Base-by-base conservation (phyloP, 2,797 vertebrate species). In the Eospalax fontanierii region DNA sequence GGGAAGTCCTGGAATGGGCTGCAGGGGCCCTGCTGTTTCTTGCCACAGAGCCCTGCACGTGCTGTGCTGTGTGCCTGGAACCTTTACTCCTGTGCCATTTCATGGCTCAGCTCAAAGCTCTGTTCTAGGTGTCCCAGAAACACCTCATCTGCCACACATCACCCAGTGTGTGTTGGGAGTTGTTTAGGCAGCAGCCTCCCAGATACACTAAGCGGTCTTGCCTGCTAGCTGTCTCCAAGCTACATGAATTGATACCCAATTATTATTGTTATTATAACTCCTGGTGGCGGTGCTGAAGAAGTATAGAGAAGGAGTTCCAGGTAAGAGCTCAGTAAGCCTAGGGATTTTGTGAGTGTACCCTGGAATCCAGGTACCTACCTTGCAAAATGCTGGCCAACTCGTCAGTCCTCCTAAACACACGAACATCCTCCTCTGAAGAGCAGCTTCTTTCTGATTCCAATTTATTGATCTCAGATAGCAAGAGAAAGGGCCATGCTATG, bases 281-380 rank as follows among this genome's bases (percentile, higher is more conserved):
- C 35, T 46, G 82, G 54, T 61, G 66, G 10, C 90, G 21, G 63
- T 28, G 22, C 8, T 80, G n/a, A 65, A 38, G 76, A 59, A 61
- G 5, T 66, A 1, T 35, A 54, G 79, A 90, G 40, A 86, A 86
- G 59, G 28, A 70, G 92, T 82, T 70, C 35, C 28, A 38, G 30
- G 24, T 68, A 57, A 68, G 19, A 50, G 6, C 54, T 90, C 50
- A 87, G 43, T 57, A 75, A 54, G 59, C n/a, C 82, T 2, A 21
- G 40, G 73, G 38, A 10, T 12, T 24, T 12, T 12, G 22, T 40
- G 40, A 19, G 2, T 50, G 3, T 43, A 33, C 16, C 0, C 0
- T 28, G 15, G 54, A 80, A 35, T 18, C 57, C 16, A 38, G 50
- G 30, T 11, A 22, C 43, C 21, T 54, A 46, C 50, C 68, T 54